These are phyloP conservation scores for Diploptera punctata DNA, from an alignment of 2,888 invertebrate species.

Conservation along the genomic window DNA sequence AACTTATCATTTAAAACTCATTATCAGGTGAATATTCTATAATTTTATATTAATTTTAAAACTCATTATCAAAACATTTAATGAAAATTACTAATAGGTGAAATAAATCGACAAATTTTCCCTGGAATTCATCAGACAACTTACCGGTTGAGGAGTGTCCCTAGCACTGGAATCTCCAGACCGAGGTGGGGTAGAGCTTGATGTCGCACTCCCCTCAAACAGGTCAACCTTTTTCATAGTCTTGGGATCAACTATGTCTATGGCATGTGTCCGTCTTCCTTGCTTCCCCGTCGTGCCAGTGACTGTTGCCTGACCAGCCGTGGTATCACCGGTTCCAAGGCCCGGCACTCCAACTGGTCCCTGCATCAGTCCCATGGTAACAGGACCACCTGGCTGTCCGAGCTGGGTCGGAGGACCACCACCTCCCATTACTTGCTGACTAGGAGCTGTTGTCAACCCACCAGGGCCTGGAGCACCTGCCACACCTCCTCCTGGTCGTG, in stretches of 20 bases:
- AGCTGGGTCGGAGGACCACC: conserved; percentile 30
- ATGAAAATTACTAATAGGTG: too few relatives aligned
- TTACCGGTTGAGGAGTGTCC: conserved; percentile 44
- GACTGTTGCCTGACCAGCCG: conserved; percentile 4
- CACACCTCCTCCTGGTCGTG: conserved; percentile 31
- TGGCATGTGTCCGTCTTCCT: conserved; percentile 35
- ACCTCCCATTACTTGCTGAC: conserved; percentile 37
- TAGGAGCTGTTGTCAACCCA: conserved; percentile 27
- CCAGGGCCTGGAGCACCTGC: conserved; percentile 37
- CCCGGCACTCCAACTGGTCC: conserved; percentile 23
- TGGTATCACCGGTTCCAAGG: conserved; percentile 4
- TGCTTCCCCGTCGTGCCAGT: conserved; percentile 18
- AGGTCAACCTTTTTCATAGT: conserved; percentile 39
- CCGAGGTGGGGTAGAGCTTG: conserved; percentile 39
- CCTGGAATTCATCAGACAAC: too few relatives aligned
- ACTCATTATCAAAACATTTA: too few relatives aligned
- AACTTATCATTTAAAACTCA: too few relatives aligned
- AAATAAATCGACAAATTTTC: too few relatives aligned
- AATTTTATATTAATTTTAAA: too few relatives aligned
- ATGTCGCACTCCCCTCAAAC: conserved; percentile 29
- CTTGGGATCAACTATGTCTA: conserved; percentile 43
- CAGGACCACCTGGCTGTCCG: conserved; percentile 34
- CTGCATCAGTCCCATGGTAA: conserved; percentile 30
- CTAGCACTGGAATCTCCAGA: conserved; percentile 44
- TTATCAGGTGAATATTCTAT: too few relatives aligned